Evolutionary conservation across 1,140 invertebrate species (phyloP).

Genomic region (Megathymus violae): DNA sequence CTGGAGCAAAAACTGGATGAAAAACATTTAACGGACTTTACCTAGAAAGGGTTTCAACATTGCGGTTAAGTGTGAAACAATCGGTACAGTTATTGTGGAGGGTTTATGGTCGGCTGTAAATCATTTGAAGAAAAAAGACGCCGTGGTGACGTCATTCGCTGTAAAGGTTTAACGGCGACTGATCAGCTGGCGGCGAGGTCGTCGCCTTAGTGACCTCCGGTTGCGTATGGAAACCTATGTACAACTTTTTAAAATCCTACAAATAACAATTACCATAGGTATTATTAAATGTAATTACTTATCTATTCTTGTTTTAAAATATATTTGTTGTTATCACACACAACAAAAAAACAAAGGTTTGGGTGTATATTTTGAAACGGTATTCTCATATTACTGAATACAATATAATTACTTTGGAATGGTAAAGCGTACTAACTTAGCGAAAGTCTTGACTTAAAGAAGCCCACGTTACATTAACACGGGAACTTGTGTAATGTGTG

Average conservation of each 20-base stretch:
- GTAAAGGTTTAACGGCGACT: slow-evolving; percentile 73
- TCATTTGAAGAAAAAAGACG: slow-evolving; percentile 74
- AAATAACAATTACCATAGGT: too few relatives aligned
- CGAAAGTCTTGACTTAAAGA: too few relatives aligned
- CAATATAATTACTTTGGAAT: too few relatives aligned
- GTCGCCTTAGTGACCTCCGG: slow-evolving; percentile 44
- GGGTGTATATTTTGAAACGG: too few relatives aligned
- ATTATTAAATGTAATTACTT: too few relatives aligned
- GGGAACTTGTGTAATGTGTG: too few relatives aligned
- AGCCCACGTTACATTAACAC: too few relatives aligned
- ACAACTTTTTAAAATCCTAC: neutral
- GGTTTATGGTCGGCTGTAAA: slow-evolving; percentile 77
- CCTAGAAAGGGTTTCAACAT: slow-evolving; percentile 80
- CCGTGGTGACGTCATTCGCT: slow-evolving; percentile 74
- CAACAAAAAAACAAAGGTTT: too few relatives aligned
- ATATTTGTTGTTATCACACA: too few relatives aligned
- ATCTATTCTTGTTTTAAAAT: too few relatives aligned
- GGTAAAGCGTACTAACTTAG: too few relatives aligned
- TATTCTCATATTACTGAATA: too few relatives aligned
- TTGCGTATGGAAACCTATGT: slow-evolving; percentile 4
- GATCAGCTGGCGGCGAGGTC: slow-evolving; percentile 75
- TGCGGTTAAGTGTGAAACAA: slow-evolving; percentile 82
- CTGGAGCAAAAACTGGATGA: slow-evolving; percentile 72
- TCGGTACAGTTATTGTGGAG: slow-evolving; percentile 78
- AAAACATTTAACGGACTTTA: slow-evolving; percentile 62